Base-by-base conservation (phyloP, 2,888 invertebrate genomes). In the Gibbula magus region DNA sequence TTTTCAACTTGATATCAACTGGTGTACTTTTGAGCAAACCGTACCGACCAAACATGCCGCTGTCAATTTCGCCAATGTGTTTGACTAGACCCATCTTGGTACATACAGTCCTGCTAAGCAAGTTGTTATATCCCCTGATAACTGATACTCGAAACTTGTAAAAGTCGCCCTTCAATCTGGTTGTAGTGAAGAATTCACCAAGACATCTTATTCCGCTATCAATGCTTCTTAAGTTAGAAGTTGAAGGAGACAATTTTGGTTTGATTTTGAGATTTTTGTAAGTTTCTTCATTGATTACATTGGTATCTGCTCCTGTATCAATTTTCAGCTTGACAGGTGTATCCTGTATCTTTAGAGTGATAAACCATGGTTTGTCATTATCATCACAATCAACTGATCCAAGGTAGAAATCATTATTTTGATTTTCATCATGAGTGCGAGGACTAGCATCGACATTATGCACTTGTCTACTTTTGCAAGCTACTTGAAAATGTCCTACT, bases 291-390 rank as follows among this genome's bases (percentile, higher is more conserved):
- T 35, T 54, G 0, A 81, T 67, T 13, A 66, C 56, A 22, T 51
- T 75, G 10, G 75, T 66, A 78, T 81, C 81, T 20, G 81, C 78
- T 5, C 81, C 81, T n/a, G 77, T 70, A 22, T 80, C 74, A 29
- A 77, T 80, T 39, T 80, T 77, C 39, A 80, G 56, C 16, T 20
- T 10, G 18, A 56, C 29, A 39, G 35, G 16, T 25, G 39, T 52
- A 25, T 75, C 35, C 13, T 75, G 20, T 3, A 79, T 75, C 22
- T 20, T 56, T 2, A 79, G 51, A 61, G 61, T 56, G 18, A 79
- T 32, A 16, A 29, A 66, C 56, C n/a, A n/a, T n/a, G n/a, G n/a
- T n/a, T n/a, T n/a, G n/a, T n/a, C n/a, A n/a, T n/a, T n/a, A n/a
- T n/a, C 53, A 52, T 20, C 22, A 79, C 67, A 75, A 32, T 75